phyloP scores from a whole-genome alignment of 2,113 vertebrate species.

The Cranoglanis bouderius region DNA sequence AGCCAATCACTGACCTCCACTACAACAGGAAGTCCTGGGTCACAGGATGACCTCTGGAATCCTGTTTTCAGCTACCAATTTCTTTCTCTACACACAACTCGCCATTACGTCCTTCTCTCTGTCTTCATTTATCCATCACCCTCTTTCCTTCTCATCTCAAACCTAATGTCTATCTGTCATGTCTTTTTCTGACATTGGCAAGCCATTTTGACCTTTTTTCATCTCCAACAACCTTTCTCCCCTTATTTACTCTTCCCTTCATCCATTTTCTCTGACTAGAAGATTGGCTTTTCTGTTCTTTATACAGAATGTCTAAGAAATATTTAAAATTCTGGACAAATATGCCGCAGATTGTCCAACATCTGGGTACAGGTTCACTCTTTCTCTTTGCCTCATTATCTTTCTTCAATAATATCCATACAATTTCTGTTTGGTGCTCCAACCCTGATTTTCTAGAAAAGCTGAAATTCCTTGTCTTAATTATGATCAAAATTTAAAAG shows the following conservation, averaged over 20 bases:
- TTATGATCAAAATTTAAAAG: not conserved
- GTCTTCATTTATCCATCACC: slow-evolving; percentile 38
- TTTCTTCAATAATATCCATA: not conserved
- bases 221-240: slow-evolving; percentile 48
- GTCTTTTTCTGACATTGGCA: slow-evolving; percentile 52
- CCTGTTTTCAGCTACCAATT: slow-evolving; percentile 71
- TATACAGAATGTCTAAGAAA: not conserved
- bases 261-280: not conserved
- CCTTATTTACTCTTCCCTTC: slow-evolving; percentile 43
- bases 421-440: not conserved
- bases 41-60: slow-evolving; percentile 67
- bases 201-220: slow-evolving; percentile 37
- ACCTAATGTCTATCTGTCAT: slow-evolving; percentile 21
- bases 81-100: slow-evolving; percentile 52
- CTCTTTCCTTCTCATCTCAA: slow-evolving; percentile 37
- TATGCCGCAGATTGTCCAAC: not conserved
- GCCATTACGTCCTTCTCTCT: slow-evolving; percentile 52
- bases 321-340: not conserved
- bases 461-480: not conserved
- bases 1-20: slow-evolving; percentile 65
- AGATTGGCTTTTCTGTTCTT: not conserved
- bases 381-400: not conserved
- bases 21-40: slow-evolving; percentile 76
- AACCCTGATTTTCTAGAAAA: not conserved
- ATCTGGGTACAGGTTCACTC: not conserved